Evolutionary conservation across 2,888 invertebrate genomes (phyloP).

Genomic region (Cristatella mucedo): DNA sequence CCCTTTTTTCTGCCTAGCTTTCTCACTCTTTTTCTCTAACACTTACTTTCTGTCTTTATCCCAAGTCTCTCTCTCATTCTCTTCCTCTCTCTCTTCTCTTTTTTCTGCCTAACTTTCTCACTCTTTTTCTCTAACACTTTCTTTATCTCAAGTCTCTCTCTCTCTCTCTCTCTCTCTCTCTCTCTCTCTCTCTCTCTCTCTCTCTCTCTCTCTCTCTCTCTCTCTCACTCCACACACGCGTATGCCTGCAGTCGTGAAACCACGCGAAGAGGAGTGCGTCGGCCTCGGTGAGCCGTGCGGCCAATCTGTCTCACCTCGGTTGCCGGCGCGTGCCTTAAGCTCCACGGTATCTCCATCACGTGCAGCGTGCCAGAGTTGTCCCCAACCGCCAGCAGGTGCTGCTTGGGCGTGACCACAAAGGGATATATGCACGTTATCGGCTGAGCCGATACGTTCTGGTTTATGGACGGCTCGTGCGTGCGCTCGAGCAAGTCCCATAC

Average conservation of each 20-base stretch:
- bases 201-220: neutral
- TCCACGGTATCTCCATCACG: slow-evolving; percentile 37
- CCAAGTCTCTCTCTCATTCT: too few species aligned
- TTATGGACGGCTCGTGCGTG: slow-evolving; percentile 52
- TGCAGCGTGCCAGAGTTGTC: slow-evolving; percentile 36
- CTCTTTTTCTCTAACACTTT: too few species aligned
- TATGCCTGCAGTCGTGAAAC: neutral
- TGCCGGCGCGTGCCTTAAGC: slow-evolving; percentile 27
- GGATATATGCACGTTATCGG: slow-evolving; percentile 30
- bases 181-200: neutral
- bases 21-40: too few species aligned
- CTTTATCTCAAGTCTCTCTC: too few species aligned
- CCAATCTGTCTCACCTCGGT: slow-evolving; percentile 28
- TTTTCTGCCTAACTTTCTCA: too few species aligned
- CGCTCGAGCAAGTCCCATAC: slow-evolving; percentile 60
- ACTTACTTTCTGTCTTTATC: too few species aligned
- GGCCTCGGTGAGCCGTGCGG: too few species aligned
- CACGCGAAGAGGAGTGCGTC: too few species aligned
- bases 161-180: too few species aligned
- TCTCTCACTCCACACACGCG: neutral
- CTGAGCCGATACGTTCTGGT: slow-evolving; percentile 47
- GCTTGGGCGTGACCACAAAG: slow-evolving; percentile 28
- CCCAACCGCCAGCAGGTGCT: slow-evolving; percentile 36
- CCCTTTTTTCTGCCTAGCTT: too few species aligned
- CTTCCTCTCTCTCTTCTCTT: too few species aligned